Conservation (phyloP, 2,888 invertebrate species). For the Tenthredo distinguenda region DNA sequence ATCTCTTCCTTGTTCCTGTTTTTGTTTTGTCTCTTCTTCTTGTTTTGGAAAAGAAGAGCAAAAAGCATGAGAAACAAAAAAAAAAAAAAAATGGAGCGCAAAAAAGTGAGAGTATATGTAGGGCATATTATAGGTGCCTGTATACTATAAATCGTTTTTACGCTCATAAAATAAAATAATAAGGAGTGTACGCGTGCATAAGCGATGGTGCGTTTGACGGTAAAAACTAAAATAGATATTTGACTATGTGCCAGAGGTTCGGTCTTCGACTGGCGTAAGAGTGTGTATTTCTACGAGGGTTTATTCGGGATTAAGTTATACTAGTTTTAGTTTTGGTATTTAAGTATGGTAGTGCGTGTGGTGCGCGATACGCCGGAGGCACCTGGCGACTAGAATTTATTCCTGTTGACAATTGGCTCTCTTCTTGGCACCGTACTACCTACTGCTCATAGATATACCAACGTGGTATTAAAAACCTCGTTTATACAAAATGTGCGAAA, state of each 20-base stretch:
- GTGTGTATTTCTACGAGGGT: slow-evolving; percentile 33
- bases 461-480: neutral
- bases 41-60: neutral
- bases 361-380: neutral
- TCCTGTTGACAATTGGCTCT: slow-evolving; percentile 28
- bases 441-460: neutral
- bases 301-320: slow-evolving; percentile 18
- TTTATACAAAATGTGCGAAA: neutral
- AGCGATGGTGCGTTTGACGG: slow-evolving; percentile 58
- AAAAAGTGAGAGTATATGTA: too few species aligned
- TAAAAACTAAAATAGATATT: slow-evolving; percentile 68
- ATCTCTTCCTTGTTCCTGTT: neutral
- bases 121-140: neutral
- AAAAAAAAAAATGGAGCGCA: neutral
- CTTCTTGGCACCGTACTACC: neutral
- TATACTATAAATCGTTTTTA: slow-evolving; percentile 2
- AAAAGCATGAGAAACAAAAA: neutral
- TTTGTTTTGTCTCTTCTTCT: neutral
- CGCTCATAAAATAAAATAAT: slow-evolving; percentile 14
- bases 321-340: neutral
- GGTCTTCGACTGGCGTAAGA: slow-evolving; percentile 56
- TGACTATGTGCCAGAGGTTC: slow-evolving; percentile 68
- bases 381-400: slow-evolving; percentile 30
- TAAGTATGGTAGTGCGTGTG: neutral
- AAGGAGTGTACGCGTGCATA: slow-evolving; percentile 55